Evolutionary conservation across 2,113 vertebrate genomes (phyloP), one percentile per base, ranked within the genome.

Genomic region (Taurulus bubalis): DNA sequence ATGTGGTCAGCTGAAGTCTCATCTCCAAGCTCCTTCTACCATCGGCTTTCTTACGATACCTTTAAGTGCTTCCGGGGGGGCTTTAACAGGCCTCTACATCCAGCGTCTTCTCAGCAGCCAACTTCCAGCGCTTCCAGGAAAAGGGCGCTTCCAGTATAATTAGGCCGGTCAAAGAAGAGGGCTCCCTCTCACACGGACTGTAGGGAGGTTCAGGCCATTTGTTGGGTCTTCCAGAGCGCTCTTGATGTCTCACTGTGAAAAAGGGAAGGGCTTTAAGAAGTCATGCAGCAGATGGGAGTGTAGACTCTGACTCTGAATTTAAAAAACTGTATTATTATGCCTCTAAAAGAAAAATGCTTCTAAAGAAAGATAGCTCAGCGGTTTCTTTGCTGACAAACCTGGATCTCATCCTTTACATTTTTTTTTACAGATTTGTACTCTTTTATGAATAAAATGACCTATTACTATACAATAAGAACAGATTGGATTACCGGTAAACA

Each of bases 61-160:
- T 89, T 91, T 88, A 91, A 91, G 90, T 90, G 90, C 90, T 88
- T 91, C 86, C 85, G 82, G 45, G 45, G 45, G 71, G 84, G 92
- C 89, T 91, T 92, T 90, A 93, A 91, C 85, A 59, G 83, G 73
- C 80, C 83, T 89, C 89, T 82, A 77, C 90, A 85, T 85, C 68
- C 86, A 85, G 75, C 77, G 22, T 83, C 70, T 63, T 89, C 75
- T 90, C 77, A 75, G 79, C 80, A 86, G 87, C 87, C 85, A 75
- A 87, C 85, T 85, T 82, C 62, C 71, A 72, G 78, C 34, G 26
- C 85, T 86, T 78, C 85, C 82, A 91, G 86, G 83, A 91, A 91
- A 90, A 93, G 80, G 83, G 47, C 60, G 63, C 83, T 87, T 85
- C 84, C 82, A 77, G 85, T 92, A 88, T 92, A 92, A 93, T 91